Conservation (phyloP, 2,797 vertebrate genomes). For the Aphelocoma californica region DNA sequence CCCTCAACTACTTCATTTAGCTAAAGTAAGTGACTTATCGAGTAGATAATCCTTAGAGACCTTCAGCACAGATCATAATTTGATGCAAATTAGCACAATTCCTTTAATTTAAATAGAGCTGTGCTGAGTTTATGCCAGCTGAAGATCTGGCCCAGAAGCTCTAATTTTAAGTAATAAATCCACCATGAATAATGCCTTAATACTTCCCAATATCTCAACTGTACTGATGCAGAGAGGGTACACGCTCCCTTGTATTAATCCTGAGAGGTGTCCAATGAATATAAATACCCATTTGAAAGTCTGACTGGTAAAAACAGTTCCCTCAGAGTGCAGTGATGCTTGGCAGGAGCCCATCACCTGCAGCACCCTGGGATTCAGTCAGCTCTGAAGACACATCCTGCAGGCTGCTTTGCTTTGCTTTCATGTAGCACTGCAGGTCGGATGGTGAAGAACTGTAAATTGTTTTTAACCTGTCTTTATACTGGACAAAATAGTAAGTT, state of each 20-base stretch:
- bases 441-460: neutral
- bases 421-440: constrained; percentile 2
- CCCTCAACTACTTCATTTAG: constrained; percentile 32
- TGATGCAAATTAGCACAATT: constrained; percentile 6
- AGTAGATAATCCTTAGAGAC: constrained; percentile 23
- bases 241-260: neutral
- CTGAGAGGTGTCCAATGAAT: constrained; percentile 18
- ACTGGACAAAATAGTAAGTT: neutral
- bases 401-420: constrained; percentile 35
- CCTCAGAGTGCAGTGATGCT: neutral
- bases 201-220: neutral
- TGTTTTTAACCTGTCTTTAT: neutral
- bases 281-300: constrained; percentile 17
- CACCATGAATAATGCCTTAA: constrained; percentile 7
- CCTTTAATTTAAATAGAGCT: constrained; percentile 1
- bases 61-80: constrained; percentile 16
- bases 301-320: neutral
- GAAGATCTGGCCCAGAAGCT: neutral
- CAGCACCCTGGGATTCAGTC: constrained; percentile 2
- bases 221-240: neutral
- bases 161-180: constrained; percentile 32
- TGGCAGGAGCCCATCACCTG: constrained; percentile 51
- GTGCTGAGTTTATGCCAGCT: constrained; percentile 21
- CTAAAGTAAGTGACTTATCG: neutral
- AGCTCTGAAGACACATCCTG: neutral